A percentile compares a stretch with the other conserved stretches of the same genome.
Evolutionary conservation across 2,888 invertebrate genomes (phyloP).

Genomic region (Mechanitis mazaeus): DNA sequence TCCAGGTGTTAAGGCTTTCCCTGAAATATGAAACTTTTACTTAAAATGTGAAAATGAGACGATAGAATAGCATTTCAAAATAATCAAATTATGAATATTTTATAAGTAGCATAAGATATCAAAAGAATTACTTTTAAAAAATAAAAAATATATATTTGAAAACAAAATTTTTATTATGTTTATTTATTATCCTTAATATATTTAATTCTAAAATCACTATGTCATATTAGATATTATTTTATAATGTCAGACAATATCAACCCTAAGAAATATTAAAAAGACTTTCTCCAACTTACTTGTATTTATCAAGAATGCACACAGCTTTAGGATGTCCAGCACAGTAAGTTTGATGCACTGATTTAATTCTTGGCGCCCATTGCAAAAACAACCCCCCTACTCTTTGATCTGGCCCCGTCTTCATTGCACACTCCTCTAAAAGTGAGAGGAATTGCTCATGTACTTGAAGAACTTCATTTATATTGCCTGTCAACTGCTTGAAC

Average conservation of each 20-base stretch:
- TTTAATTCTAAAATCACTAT: too few species aligned
- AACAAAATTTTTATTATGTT: too few species aligned
- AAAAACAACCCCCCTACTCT: constrained; percentile 94
- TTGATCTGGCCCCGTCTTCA: constrained; percentile 83
- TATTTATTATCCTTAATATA: too few species aligned
- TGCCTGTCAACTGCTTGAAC: constrained; percentile 90
- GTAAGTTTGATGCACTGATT: constrained; percentile 90
- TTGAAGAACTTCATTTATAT: constrained; percentile 90
- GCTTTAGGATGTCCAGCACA: constrained; percentile 96
- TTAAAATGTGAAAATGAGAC: neutral
- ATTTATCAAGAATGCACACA: constrained; percentile 93
- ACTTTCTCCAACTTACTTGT: constrained; percentile 80
- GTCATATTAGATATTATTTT: too few species aligned
- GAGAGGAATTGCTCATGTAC: constrained; percentile 88
- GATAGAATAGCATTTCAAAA: too few species aligned
- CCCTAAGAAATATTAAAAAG: neutral
- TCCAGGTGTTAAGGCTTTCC: constrained; percentile 88
- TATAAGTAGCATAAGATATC: too few species aligned
- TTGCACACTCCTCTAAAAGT: constrained; percentile 87
- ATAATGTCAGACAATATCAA: neutral
- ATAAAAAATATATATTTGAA: too few species aligned
- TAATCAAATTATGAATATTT: too few species aligned
- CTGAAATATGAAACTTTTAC: constrained; percentile 57
- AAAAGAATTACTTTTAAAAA: too few species aligned
- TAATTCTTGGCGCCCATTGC: constrained; percentile 87